Evolutionary conservation across 1,140 invertebrate genomes (phyloP), one percentile per base, ranked within the genome.

Genomic region (Archegozetes longisetosus): DNA sequence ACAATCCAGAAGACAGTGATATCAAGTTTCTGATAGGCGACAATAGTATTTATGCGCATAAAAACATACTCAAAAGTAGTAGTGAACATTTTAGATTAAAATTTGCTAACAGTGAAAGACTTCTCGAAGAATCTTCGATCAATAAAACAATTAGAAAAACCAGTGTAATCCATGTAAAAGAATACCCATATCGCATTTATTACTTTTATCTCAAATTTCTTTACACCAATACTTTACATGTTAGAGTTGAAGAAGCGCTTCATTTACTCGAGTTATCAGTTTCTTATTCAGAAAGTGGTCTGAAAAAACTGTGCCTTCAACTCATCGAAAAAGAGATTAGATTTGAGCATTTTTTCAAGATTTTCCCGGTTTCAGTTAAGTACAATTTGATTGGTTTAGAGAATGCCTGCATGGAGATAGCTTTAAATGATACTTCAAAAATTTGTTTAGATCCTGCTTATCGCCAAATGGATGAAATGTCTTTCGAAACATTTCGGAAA

Each of bases 21-120:
- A 1, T 57, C 9, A 12, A 47, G 22, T 57, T 57, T 25, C 13
- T 57, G 22, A 50, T 57, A 3, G 55, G 48, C 26, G 55, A 23
- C 3, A 55, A 27, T 17, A 17, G 29, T 20, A 57, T 57, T 3
- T 50, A 57, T 50, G 55, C 48, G 12, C 55, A 57, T 50, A 29
- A 24, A 28, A 47, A 46, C 29, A 47, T 57, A 27, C 55, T 57
- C 17, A 55, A 57, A 27, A 55, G 40, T 2, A 22, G 17, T 25
- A 20, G 14, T 3, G 3, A 52, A 26, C 48, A 57, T 27, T 57
- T 57, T 14, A 22, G 48, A n/a, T n/a, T n/a, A n/a, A n/a, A n/a
- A n/a, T n/a, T n/a, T n/a, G n/a, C n/a, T n/a, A n/a, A n/a, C n/a
- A n/a, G n/a, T n/a, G n/a, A n/a, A n/a, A n/a, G n/a, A n/a, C n/a